Base-by-base conservation (phyloP, 2,888 invertebrate species). In the Leptinotarsa rubiginosa region DNA sequence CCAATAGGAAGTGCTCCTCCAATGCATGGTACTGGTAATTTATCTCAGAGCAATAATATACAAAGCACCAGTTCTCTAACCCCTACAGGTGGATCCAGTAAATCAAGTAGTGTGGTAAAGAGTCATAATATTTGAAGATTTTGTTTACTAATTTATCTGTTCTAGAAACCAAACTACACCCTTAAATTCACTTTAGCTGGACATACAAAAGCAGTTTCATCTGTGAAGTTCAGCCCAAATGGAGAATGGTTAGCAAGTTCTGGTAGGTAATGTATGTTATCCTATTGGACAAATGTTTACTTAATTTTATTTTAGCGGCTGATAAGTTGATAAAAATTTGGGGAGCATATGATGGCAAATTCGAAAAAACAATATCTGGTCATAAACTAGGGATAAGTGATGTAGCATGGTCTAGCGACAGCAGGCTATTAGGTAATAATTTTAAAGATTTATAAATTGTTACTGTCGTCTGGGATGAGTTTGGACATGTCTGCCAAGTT, bases 221-320 rank as follows among this genome's bases (percentile, higher is more conserved):
- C 99, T 3, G 97, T 99, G 7, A 99, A 99, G 90, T 99, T 99
- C 88, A 98, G 98, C 89, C 98, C 98, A 7, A 98, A 97, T 89
- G 99, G 99, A 84, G 97, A 98, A 90, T 99, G 98, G 98, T 90
- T 99, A 69, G 99, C 98, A 18, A 98, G 98, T 88, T 97, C 98
- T 79, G 97, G 97, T 97, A 90, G 94, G 95, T 93, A 87, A 80
- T n/a, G 13, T 12, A 41, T 41, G 2, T 41, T 41, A 41, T 10
- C 41, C 3, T 41, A 2, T 41, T 41, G 4, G 20, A 7, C 62
- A 47, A n/a, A 70, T 18, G 15, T 16, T 50, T 16, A 65, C 47
- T 18, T 59, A 56, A 47, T 47, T 64, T 62, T 69, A 31, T 73
- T 91, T 78, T 88, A 97, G 97, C 97, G 88, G 98, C 99, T 81